Conservation (phyloP, 2,797 vertebrate species). For the Eulemur mongoz region DNA sequence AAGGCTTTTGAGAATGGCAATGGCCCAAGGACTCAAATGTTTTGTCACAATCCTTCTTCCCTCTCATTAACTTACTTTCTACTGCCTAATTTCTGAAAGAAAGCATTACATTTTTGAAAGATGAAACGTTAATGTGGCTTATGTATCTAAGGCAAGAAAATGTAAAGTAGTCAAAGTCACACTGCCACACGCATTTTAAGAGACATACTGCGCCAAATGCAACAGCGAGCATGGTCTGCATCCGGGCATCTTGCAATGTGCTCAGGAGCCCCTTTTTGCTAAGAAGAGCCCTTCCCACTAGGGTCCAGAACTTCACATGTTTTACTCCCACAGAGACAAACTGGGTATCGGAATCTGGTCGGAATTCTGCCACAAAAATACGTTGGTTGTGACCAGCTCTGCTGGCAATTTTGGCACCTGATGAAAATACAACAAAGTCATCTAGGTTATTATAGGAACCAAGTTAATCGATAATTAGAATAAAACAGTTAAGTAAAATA, state of each 20-base stretch:
- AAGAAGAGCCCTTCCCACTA: slow-evolving; percentile 95
- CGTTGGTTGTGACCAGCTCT: slow-evolving; percentile 94
- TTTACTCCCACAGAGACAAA: slow-evolving; percentile 99
- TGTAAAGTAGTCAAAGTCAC: not conserved
- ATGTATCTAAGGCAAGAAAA: not conserved
- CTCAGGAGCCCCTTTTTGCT: slow-evolving; percentile 97
- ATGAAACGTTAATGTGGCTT: not conserved
- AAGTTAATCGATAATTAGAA: not conserved
- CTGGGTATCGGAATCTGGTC: slow-evolving; percentile 98
- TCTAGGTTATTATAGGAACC: not conserved
- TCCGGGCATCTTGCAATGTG: slow-evolving; percentile 93
- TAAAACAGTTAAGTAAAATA: not conserved
- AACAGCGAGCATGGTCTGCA: slow-evolving; percentile 99
- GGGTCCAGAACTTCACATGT: slow-evolving; percentile 97
- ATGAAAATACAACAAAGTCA: slow-evolving; percentile 41
- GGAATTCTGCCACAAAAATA: slow-evolving; percentile 99
- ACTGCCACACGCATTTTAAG: not conserved
- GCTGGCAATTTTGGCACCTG: slow-evolving; percentile 97
- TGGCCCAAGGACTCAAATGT: not conserved
- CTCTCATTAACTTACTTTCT: not conserved
- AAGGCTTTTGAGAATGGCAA: not conserved
- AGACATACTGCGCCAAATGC: slow-evolving; percentile 98
- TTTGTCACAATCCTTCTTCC: not conserved
- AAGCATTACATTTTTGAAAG: not conserved
- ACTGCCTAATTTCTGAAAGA: not conserved